Evolutionary conservation across 2,113 vertebrate genomes (phyloP).

Genomic region (Climacteris rufus): DNA sequence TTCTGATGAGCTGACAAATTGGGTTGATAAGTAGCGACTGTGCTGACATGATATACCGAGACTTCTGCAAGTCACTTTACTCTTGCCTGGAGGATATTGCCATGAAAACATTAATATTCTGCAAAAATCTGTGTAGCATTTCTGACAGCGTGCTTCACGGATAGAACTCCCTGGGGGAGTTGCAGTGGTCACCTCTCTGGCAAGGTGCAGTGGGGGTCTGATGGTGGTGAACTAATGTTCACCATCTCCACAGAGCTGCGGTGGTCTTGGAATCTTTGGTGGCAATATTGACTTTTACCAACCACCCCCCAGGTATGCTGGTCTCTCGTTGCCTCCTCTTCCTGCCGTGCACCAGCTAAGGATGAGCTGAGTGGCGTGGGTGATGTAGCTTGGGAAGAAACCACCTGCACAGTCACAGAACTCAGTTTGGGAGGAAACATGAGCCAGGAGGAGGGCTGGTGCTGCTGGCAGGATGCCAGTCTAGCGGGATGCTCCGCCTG

Average conservation of each 20-base stretch:
- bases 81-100: conserved; percentile 31
- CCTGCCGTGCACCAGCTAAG: neutral
- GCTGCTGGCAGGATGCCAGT: rapidly evolving
- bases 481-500: rapidly evolving
- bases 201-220: neutral
- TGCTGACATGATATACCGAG: conserved; percentile 52
- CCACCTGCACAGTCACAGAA: neutral
- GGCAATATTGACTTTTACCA: neutral
- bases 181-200: neutral
- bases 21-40: conserved; percentile 48
- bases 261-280: neutral
- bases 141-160: neutral
- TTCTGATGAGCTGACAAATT: conserved; percentile 61
- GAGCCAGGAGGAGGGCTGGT: neutral
- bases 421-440: neutral
- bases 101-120: conserved; percentile 45
- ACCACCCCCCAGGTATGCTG: neutral
- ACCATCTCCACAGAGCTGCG: neutral
- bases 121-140: neutral
- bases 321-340: neutral
- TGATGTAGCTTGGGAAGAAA: neutral
- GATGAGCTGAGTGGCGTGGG: neutral
- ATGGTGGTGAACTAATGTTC: neutral
- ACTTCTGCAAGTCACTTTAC: conserved; percentile 43
- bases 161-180: neutral